These are phyloP conservation scores for Bellardia bayeri DNA, from an alignment of 2,888 invertebrate genomes.

Conservation along the genomic window DNA sequence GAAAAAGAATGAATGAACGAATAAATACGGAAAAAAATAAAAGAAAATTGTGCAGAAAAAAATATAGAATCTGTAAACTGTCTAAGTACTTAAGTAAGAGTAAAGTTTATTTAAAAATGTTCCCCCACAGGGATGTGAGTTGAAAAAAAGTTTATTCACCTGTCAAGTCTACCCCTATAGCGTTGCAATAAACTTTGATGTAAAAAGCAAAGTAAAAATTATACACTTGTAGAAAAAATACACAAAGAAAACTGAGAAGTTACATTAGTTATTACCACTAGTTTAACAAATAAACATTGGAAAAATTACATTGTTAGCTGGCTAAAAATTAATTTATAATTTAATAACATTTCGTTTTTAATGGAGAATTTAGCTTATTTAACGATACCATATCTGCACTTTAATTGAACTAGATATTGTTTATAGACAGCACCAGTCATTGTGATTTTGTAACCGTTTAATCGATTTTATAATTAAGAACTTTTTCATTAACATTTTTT, in stretches of 20 bases:
- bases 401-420: too few species aligned
- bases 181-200: constrained; percentile 43
- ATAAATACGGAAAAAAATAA: constrained; percentile 56
- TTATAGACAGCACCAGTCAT: too few species aligned
- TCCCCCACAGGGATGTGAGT: constrained; percentile 44
- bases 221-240: constrained; percentile 23
- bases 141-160: constrained; percentile 66
- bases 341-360: too few species aligned
- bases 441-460: too few species aligned
- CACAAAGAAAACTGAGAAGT: background rate
- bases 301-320: too few species aligned
- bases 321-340: too few species aligned
- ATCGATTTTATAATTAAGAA: too few species aligned
- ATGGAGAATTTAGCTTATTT: too few species aligned
- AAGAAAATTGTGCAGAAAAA: constrained; percentile 55
- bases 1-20: constrained; percentile 57
- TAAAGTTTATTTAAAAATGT: constrained; percentile 66
- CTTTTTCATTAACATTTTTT: too few species aligned
- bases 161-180: constrained; percentile 53
- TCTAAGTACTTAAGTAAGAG: constrained; percentile 72
- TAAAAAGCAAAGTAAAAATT: background rate
- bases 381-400: too few species aligned
- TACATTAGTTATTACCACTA: too few species aligned
- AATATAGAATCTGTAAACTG: constrained; percentile 69
- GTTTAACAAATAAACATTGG: too few species aligned